These are phyloP conservation scores for Tipula vernalis DNA, from an alignment of 2,888 invertebrate species.

Conservation along the genomic window DNA sequence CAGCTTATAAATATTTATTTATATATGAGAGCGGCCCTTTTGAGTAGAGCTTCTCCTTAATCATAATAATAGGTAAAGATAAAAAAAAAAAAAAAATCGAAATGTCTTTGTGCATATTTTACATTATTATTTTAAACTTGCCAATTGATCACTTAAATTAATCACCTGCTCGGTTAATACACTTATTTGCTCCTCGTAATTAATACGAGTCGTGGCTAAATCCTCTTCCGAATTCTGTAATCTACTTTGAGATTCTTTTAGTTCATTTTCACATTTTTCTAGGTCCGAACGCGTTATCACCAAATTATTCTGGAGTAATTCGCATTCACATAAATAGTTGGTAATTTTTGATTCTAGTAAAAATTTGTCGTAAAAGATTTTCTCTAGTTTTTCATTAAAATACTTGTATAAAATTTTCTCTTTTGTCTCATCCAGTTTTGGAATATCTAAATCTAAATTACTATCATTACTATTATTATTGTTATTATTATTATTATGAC, in stretches of 20 bases:
- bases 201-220: conserved; percentile 45
- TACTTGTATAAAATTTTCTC: conserved; percentile 32
- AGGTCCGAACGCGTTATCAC: conserved; percentile 39
- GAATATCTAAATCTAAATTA: conserved; percentile 9
- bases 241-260: conserved; percentile 37
- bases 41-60: not conserved
- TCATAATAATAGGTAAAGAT: not conserved
- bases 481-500: not conserved
- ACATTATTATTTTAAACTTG: conserved; percentile 35
- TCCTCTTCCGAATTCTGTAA: conserved; percentile 51
- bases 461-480: not conserved
- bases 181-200: conserved; percentile 52
- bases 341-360: conserved; percentile 29
- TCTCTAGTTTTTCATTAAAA: conserved; percentile 32
- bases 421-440: conserved; percentile 17
- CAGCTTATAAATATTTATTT: not conserved
- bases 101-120: not conserved
- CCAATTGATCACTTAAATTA: conserved; percentile 66
- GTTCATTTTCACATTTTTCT: conserved; percentile 39
- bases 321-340: conserved; percentile 24
- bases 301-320: conserved; percentile 37
- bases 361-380: conserved; percentile 29
- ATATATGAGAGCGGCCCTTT: not conserved
- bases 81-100: not conserved
- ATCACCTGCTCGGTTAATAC: conserved; percentile 50